phyloP scores from a whole-genome alignment of 2,888 invertebrate species.

The Laspeyria flexula region DNA sequence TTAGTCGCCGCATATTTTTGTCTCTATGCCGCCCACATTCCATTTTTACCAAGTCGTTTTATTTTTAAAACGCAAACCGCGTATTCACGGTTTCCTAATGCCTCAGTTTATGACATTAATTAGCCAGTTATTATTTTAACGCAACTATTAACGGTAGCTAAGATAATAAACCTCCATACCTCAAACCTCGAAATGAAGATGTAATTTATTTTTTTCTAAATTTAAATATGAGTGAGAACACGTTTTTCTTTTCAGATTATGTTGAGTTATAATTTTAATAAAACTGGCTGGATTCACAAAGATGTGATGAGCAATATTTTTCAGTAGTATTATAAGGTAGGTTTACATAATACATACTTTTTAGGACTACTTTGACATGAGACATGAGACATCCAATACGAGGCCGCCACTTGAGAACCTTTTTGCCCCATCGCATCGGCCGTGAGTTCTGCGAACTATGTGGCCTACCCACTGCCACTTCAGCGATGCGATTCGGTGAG shows the following conservation, averaged over 20 bases:
- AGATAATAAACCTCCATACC: conserved; percentile 12
- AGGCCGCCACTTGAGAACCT: too few relatives aligned
- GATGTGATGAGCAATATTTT: neutral
- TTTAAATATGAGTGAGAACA: neutral
- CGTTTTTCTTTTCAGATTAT: conserved; percentile 1
- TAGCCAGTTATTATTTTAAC: conserved; percentile 33
- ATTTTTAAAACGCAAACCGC: conserved; percentile 41
- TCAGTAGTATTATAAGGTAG: neutral
- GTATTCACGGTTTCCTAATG: conserved; percentile 44
- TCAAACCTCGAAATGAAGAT: conserved; percentile 8
- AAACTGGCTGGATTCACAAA: neutral
- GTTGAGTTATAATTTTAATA: conserved; percentile 1
- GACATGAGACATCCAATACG: too few relatives aligned
- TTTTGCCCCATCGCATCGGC: too few relatives aligned
- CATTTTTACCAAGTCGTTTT: conserved; percentile 36
- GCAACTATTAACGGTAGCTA: conserved; percentile 5
- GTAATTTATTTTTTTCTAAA: conserved; percentile 4
- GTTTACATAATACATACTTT: too few relatives aligned
- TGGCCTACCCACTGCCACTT: too few relatives aligned
- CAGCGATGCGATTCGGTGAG: too few relatives aligned
- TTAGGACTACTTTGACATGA: too few relatives aligned
- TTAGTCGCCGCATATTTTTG: conserved; percentile 39
- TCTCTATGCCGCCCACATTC: conserved; percentile 35
- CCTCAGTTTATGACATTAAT: conserved; percentile 42
- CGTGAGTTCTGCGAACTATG: too few relatives aligned